phyloP scores from a whole-genome alignment of 1,140 invertebrate species.

The Aleiodes sp. region DNA sequence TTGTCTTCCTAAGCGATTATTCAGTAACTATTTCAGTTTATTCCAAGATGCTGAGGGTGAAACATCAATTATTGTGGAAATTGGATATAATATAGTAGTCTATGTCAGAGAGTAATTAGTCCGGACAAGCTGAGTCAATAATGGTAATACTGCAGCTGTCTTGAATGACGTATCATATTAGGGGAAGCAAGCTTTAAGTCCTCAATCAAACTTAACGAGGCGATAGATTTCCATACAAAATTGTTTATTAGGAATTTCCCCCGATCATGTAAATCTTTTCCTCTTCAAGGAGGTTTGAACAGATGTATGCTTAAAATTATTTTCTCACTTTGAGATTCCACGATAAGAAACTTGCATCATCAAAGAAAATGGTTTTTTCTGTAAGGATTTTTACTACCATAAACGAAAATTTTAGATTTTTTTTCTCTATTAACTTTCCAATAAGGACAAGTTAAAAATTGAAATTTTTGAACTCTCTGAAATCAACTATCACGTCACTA shows the following conservation, averaged over 20 bases:
- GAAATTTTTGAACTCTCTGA: no score
- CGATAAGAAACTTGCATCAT: no score
- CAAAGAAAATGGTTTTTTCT: no score
- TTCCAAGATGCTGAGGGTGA: background rate
- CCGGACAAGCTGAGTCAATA: background rate
- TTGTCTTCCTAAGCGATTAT: no score
- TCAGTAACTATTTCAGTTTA: slow-evolving; percentile 3
- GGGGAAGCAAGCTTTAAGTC: background rate
- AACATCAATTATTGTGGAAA: background rate
- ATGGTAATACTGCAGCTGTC: background rate
- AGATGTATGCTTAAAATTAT: no score
- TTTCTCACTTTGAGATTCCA: no score
- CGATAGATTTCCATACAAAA: background rate
- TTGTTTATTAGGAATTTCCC: background rate
- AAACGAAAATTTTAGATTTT: no score
- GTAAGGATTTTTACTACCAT: no score
- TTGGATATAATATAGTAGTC: background rate
- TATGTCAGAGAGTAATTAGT: background rate
- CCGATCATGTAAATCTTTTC: background rate
- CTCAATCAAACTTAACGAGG: background rate
- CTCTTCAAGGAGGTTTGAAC: background rate
- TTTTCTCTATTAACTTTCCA: no score
- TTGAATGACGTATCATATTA: background rate
- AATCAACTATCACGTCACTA: no score
- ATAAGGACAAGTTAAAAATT: no score